These are phyloP conservation scores for Mellilla xanthometata DNA, from an alignment of 2,888 invertebrate species.

Conservation along the genomic window DNA sequence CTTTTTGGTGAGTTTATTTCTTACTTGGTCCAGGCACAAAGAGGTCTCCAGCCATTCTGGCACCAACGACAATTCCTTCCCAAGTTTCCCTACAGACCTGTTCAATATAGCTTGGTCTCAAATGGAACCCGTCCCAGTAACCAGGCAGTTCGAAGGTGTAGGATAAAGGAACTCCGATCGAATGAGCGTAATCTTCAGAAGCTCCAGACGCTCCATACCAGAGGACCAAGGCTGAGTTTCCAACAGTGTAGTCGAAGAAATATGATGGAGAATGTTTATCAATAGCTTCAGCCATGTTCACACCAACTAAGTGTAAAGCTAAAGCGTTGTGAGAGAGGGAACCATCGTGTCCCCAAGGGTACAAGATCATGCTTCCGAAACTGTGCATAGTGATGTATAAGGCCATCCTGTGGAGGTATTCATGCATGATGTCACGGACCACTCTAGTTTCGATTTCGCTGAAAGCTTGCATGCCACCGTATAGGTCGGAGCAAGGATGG, in stretches of 20 bases:
- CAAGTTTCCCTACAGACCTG: too few relatives aligned
- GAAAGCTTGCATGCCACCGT: constrained; percentile 83
- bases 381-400: constrained; percentile 89
- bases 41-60: too few relatives aligned
- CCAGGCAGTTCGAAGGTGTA: constrained; percentile 86
- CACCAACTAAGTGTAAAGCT: constrained; percentile 64
- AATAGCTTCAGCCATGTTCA: constrained; percentile 66
- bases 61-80: too few relatives aligned
- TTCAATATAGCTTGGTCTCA: too few relatives aligned
- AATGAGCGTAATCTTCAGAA: constrained; percentile 86
- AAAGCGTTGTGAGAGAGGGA: constrained; percentile 72
- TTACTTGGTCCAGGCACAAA: too few relatives aligned
- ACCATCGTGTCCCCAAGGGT: constrained; percentile 86
- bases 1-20: too few relatives aligned
- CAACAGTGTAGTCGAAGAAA: constrained; percentile 75
- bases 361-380: constrained; percentile 86
- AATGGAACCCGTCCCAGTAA: constrained; percentile 79
- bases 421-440: constrained; percentile 81
- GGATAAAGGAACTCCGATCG: constrained; percentile 77
- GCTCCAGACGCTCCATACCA: constrained; percentile 83
- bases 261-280: constrained; percentile 43
- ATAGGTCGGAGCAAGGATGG: constrained; percentile 83
- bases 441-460: constrained; percentile 86
- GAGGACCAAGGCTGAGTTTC: constrained; percentile 74
- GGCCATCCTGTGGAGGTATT: constrained; percentile 72